A percentile compares a stretch with the other conserved stretches of the same genome.
phyloP scores from a whole-genome alignment of 2,888 invertebrate genomes.

The Tolmerus cingulatus region DNA sequence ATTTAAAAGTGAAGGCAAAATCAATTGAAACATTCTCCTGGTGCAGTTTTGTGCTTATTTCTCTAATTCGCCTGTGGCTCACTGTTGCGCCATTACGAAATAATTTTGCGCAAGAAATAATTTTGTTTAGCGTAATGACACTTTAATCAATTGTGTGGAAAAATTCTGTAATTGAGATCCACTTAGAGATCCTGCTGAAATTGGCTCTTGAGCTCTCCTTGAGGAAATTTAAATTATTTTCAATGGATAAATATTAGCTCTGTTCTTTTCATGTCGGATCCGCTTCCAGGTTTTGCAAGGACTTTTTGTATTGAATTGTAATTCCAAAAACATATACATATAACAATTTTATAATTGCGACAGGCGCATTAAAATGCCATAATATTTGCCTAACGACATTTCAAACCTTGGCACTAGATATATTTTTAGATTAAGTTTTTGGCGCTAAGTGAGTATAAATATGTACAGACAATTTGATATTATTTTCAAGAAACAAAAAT shows the following conservation, averaged over 20 bases:
- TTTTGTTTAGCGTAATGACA: neutral
- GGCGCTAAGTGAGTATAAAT: too few species aligned
- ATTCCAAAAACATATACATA: too few species aligned
- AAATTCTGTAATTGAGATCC: neutral
- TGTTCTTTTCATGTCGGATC: too few species aligned
- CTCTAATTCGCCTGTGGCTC: neutral
- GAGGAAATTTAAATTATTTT: neutral
- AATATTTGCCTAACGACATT: too few species aligned
- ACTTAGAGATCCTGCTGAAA: neutral
- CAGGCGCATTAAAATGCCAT: too few species aligned
- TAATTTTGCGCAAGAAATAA: neutral
- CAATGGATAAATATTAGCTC: neutral
- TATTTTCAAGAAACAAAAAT: too few species aligned
- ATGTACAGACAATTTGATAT: too few species aligned
- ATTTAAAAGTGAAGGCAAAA: neutral
- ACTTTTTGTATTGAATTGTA: too few species aligned
- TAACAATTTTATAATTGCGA: too few species aligned
- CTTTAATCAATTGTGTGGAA: neutral
- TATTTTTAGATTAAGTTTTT: too few species aligned
- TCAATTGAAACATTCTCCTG: neutral
- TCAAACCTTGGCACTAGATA: too few species aligned
- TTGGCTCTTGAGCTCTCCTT: neutral
- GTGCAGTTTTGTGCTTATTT: neutral
- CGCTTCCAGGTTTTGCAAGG: too few species aligned
- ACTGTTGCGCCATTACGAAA: neutral